Conservation (phyloP, 2,797 vertebrate species). For the Artibeus lituratus region DNA sequence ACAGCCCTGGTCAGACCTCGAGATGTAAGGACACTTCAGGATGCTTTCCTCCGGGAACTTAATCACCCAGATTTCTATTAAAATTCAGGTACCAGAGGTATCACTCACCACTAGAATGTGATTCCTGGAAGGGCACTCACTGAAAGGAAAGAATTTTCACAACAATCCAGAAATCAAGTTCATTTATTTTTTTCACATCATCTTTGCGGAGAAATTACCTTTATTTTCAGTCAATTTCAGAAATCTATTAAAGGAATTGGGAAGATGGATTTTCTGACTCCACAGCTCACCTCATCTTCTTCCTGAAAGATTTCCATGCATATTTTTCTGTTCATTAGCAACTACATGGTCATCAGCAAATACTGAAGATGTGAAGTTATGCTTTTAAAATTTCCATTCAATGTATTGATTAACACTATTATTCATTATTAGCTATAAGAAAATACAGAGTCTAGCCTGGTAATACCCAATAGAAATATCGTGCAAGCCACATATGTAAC, state of each 20-base stretch:
- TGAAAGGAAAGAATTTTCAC: not conserved
- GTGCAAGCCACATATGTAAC: not conserved
- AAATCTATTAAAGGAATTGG: not conserved
- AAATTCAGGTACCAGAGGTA: not conserved
- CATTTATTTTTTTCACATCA: not conserved
- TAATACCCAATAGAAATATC: not conserved
- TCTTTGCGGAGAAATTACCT: not conserved
- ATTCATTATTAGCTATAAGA: not conserved
- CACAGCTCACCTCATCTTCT: not conserved
- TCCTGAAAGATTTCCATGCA: not conserved
- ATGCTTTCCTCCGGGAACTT: not conserved
- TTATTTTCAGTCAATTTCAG: not conserved
- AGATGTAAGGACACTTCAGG: not conserved
- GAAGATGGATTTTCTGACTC: not conserved
- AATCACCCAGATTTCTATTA: not conserved
- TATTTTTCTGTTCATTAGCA: not conserved
- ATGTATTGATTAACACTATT: not conserved
- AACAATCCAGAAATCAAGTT: not conserved
- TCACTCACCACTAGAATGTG: not conserved
- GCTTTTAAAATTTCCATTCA: constrained; percentile 14
- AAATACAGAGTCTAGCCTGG: not conserved
- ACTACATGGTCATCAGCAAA: not conserved
- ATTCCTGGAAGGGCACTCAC: not conserved
- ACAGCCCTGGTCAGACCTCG: not conserved
- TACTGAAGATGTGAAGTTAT: not conserved